Evolutionary conservation across 2,113 vertebrate species (phyloP).

Genomic region (Pithys albifrons): DNA sequence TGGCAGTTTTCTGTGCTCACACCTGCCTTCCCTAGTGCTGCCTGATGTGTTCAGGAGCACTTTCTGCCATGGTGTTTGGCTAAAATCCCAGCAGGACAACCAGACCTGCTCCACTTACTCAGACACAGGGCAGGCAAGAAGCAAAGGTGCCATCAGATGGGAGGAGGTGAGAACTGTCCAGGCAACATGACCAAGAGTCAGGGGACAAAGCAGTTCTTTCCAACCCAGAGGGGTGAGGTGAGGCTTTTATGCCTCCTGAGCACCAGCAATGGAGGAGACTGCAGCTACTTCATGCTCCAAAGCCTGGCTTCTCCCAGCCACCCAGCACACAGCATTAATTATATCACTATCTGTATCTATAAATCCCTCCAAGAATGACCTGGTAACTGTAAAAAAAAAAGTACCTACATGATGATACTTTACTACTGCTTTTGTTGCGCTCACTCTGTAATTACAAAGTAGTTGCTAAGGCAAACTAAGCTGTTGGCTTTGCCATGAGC

Average conservation of each 20-base stretch:
- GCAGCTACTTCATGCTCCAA: neutral
- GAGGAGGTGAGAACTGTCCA: neutral
- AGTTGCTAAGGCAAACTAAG: constrained; percentile 66
- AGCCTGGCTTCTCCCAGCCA: neutral
- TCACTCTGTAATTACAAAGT: constrained; percentile 61
- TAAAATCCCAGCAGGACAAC: neutral
- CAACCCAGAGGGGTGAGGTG: neutral
- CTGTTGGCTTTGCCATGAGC: constrained; percentile 54
- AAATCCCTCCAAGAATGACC: constrained; percentile 47
- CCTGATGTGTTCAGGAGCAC: neutral
- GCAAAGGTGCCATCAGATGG: neutral
- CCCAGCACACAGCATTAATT: constrained; percentile 45
- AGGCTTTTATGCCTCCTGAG: neutral
- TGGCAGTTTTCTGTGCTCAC: neutral
- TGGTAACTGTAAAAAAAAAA: constrained; percentile 57
- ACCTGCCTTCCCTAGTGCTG: neutral
- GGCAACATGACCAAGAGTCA: neutral
- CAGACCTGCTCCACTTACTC: neutral
- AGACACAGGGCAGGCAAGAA: neutral
- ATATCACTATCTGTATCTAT: neutral
- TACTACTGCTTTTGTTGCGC: constrained; percentile 60
- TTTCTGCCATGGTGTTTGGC: neutral
- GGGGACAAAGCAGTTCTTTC: neutral
- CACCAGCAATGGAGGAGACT: neutral
- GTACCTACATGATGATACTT: constrained; percentile 64